phyloP scores from a whole-genome alignment of 2,113 vertebrate species.

The Corynorhinus townsendii region DNA sequence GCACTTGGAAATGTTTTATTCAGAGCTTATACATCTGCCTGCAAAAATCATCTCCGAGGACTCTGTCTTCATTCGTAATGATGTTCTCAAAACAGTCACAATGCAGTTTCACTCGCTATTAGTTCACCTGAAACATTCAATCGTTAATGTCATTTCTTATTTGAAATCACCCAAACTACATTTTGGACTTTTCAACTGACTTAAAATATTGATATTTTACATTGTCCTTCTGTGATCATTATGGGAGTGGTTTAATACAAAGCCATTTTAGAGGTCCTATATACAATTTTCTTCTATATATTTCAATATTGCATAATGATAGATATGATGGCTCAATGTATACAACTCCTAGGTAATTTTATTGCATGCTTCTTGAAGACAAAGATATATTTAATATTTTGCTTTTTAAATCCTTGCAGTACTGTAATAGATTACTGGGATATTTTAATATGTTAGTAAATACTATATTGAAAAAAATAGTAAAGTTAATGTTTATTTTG shows the following conservation, averaged over 20 bases:
- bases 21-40: not conserved
- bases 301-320: not conserved
- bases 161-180: not conserved
- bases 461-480: not conserved
- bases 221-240: not conserved
- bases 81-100: not conserved
- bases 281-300: not conserved
- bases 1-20: constrained; percentile 32
- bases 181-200: not conserved
- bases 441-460: not conserved
- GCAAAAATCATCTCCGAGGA: not conserved
- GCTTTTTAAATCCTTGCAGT: not conserved
- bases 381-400: not conserved
- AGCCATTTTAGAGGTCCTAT: not conserved
- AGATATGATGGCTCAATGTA: not conserved
- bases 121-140: not conserved
- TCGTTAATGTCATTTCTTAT: not conserved
- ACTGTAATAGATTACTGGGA: not conserved
- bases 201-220: not conserved
- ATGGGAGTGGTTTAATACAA: not conserved
- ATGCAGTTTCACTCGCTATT: not conserved
- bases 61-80: not conserved
- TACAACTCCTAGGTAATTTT: not conserved
- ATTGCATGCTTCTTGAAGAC: not conserved
- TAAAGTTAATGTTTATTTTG: not conserved